Conservation (phyloP, 1,140 invertebrate genomes). For the Neodiprion virginianus region DNA sequence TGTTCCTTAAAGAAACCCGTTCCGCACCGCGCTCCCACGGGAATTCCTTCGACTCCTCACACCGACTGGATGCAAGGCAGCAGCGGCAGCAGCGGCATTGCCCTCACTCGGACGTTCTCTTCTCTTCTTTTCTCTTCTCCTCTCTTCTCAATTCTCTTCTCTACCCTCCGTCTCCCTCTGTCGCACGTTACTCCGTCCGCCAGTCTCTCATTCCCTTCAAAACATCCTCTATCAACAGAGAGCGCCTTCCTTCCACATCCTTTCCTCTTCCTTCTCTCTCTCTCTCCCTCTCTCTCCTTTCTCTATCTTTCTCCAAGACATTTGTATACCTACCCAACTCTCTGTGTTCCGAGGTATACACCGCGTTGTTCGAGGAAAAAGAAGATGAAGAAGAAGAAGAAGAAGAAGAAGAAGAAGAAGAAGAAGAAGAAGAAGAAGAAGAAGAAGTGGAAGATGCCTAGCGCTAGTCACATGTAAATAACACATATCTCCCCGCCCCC, state of each 20-base stretch:
- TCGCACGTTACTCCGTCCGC: no score
- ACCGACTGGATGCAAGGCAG: background rate
- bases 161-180: no score
- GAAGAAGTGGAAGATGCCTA: background rate
- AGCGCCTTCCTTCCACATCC: background rate
- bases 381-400: no score
- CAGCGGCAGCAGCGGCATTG: no score
- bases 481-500: background rate
- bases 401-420: no score
- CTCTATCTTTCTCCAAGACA: background rate
- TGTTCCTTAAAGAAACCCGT: background rate
- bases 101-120: background rate
- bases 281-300: background rate
- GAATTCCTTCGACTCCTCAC: background rate
- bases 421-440: no score
- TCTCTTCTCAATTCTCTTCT: no score
- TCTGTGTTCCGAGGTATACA: background rate
- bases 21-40: background rate
- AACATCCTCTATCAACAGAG: conserved; percentile 4
- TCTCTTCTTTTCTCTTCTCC: background rate
- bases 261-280: background rate
- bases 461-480: conserved; percentile 7
- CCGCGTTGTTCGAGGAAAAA: background rate
- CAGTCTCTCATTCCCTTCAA: background rate
- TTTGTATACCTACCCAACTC: background rate